Percentiles rank a stretch among this genome's conserved stretches.
Evolutionary conservation across 2,113 vertebrate genomes (phyloP).

Genomic region (Jaculus jaculus): DNA sequence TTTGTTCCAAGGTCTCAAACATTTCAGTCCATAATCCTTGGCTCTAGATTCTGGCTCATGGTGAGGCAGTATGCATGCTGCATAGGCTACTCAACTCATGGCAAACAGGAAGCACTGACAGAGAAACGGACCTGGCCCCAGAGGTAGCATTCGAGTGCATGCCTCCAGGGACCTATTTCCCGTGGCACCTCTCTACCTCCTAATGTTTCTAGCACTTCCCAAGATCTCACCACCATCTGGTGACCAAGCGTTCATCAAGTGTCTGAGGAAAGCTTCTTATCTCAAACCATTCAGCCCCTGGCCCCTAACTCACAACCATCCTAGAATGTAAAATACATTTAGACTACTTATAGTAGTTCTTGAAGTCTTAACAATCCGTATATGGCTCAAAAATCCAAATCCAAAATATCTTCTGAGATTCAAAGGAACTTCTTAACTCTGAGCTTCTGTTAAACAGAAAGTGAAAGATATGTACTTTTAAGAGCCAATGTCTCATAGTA

Average conservation of each 20-base stretch:
- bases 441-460: background rate
- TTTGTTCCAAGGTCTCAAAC: background rate
- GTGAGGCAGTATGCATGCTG: rapidly evolving
- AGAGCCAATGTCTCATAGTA: background rate
- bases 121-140: background rate
- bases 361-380: background rate
- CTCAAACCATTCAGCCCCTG: background rate
- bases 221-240: background rate
- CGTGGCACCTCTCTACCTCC: background rate
- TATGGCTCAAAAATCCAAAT: background rate
- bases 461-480: background rate
- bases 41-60: background rate
- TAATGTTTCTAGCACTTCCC: background rate
- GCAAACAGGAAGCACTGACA: background rate
- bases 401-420: background rate
- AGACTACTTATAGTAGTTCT: background rate
- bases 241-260: background rate
- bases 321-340: background rate
- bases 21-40: background rate
- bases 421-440: background rate
- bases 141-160: background rate
- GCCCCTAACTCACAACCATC: background rate
- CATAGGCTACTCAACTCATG: rapidly evolving
- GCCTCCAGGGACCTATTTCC: background rate
- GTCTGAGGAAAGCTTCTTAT: background rate